Evolutionary conservation across 2,888 invertebrate genomes (phyloP).

Genomic region (Pollenia labialis): DNA sequence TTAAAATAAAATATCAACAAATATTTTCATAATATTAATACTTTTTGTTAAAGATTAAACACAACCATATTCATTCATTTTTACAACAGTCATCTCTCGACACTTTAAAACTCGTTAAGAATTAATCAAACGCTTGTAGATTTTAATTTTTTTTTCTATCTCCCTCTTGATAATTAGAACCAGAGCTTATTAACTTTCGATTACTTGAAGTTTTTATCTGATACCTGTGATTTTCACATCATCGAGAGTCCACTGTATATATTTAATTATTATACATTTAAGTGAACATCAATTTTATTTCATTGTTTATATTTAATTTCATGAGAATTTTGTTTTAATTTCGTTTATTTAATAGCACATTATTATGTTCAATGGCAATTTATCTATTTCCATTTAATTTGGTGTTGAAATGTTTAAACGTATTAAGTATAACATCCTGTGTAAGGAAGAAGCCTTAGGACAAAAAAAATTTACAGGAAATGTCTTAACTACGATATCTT

Average conservation of each 20-base stretch:
- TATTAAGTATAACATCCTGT: background rate
- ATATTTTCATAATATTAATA: too few relatives aligned
- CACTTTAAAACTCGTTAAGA: too few relatives aligned
- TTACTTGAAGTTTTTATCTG: too few relatives aligned
- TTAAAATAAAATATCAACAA: too few relatives aligned
- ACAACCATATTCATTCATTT: too few relatives aligned
- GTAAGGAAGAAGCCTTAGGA: constrained; percentile 8
- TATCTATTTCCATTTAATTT: constrained; percentile 33
- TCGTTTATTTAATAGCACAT: background rate
- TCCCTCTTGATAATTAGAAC: too few relatives aligned
- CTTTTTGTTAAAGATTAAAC: too few relatives aligned
- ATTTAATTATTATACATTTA: background rate
- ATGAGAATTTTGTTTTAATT: background rate
- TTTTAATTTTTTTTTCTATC: too few relatives aligned
- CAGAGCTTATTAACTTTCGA: too few relatives aligned
- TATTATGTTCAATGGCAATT: constrained; percentile 6
- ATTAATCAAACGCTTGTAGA: too few relatives aligned
- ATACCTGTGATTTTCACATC: too few relatives aligned
- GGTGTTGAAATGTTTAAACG: constrained; percentile 34
- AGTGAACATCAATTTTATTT: background rate
- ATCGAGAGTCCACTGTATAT: background rate
- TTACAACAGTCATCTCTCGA: too few relatives aligned
- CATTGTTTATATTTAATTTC: constrained; percentile 10
- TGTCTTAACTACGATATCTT: background rate
- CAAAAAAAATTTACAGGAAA: background rate